Evolutionary conservation across 2,797 vertebrate genomes (phyloP), one percentile per base, ranked within the genome.

Genomic region (Cuculus canorus): DNA sequence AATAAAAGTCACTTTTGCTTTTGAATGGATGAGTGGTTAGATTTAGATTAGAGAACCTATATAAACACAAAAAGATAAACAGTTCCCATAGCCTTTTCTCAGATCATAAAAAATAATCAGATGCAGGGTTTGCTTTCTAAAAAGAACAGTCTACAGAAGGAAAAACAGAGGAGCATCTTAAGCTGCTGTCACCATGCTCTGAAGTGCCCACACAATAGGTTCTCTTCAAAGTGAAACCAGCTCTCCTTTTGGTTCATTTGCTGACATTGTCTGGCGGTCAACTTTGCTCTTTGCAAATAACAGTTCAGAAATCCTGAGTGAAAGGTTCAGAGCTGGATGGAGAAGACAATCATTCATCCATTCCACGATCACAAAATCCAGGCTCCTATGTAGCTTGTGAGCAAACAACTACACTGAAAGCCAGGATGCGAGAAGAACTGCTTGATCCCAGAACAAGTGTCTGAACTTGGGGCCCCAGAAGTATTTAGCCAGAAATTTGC

Each of bases 231-330:
- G 86, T 81, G 83, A 96, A 95, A 86, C 70, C 79, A 68, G 65
- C 89, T 94, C 90, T 94, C 52, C 89, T 92, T 95, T 93, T 76
- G 96, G 95, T 95, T 96, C 96, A 96, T 90, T 95, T 94, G 82
- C 89, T 89, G 79, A 89, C 93, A 90, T 81, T 96, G 95, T 96
- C 88, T 90, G 87, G 86, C 18, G 61, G 88, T 70, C 73, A 94
- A 86, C 91, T 88, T 95, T 97, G 89, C 95, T 96, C 86, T 94
- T 94, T 95, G 75, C 66, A 89, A 89, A 80, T 35, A 94, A 89
- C 0, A 1, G 77, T 78, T 95, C 89, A 94, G 92, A 93, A 96
- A 93, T 69, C 77, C 83, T 77, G 82, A 71, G 63, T 82, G 92
- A 95, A 96, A 88, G 90, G 72, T 94, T 96, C 89, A 92, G 90